These are phyloP conservation scores for Varanus salvator DNA, from an alignment of 2,113 vertebrate species.

Conservation along the genomic window DNA sequence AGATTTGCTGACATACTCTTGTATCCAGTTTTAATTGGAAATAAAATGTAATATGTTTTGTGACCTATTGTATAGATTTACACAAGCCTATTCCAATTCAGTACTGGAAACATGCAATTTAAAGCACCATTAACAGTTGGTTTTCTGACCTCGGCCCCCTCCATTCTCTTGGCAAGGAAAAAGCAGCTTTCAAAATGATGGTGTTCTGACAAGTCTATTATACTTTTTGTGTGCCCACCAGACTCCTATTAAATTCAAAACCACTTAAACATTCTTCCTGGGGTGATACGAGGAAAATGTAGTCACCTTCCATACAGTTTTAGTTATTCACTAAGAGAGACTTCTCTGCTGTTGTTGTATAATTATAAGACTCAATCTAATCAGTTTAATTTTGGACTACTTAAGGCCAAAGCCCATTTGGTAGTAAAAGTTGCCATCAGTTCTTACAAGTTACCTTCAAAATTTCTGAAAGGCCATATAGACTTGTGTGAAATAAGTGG, in stretches of 20 bases:
- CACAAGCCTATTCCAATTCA: constrained; percentile 6
- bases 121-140: constrained; percentile 25
- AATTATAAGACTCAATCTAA: background rate
- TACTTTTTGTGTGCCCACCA: background rate
- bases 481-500: background rate
- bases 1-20: constrained; percentile 1
- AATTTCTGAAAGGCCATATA: background rate
- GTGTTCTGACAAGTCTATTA: constrained; percentile 40
- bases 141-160: background rate
- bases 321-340: background rate
- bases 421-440: background rate
- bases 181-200: constrained; percentile 44
- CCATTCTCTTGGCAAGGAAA: background rate
- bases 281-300: background rate
- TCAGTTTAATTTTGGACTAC: background rate
- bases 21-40: constrained; percentile 58
- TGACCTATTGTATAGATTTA: constrained; percentile 22
- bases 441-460: background rate
- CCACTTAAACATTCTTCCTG: background rate
- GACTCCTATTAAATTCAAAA: constrained; percentile 18
- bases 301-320: accelerated
- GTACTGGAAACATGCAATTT: constrained; percentile 34
- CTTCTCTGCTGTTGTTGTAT: background rate
- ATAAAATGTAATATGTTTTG: constrained; percentile 55
- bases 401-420: background rate